A percentile compares a stretch with the other conserved stretches of the same genome.
Conservation (phyloP, 2,113 vertebrate species). For the Hyperoodon ampullatus region DNA sequence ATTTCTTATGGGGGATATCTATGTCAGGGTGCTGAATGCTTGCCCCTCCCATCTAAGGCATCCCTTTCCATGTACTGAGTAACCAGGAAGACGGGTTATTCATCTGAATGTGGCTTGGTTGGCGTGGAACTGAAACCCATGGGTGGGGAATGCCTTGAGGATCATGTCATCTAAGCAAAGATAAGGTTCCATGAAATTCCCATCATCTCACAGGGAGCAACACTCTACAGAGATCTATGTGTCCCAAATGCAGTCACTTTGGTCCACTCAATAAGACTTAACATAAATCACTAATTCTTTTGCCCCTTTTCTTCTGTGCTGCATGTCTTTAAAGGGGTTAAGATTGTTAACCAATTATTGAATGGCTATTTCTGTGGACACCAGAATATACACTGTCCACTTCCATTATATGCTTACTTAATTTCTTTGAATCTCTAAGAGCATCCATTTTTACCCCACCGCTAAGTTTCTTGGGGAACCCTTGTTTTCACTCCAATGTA, state of each 20-base stretch:
- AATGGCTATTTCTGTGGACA: background rate
- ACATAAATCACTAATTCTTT: background rate
- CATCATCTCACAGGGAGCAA: background rate
- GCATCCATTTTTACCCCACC: background rate
- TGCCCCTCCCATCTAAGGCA: background rate
- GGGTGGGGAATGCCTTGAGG: background rate
- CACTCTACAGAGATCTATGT: background rate
- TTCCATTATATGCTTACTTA: background rate
- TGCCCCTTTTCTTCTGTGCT: background rate
- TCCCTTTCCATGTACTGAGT: background rate
- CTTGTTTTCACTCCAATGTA: background rate
- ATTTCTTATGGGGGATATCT: background rate
- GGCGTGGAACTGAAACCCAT: background rate
- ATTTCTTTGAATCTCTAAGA: background rate
- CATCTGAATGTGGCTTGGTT: background rate
- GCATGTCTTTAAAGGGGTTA: background rate
- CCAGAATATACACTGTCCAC: background rate
- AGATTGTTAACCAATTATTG: background rate
- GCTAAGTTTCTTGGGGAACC: background rate
- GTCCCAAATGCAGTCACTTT: background rate
- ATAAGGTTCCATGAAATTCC: background rate
- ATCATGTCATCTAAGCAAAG: background rate
- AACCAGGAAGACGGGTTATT: background rate
- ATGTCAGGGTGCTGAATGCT: background rate
- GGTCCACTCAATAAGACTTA: background rate